Evolutionary conservation across 2,888 invertebrate genomes (phyloP).

Genomic region (Taenaris catops): DNA sequence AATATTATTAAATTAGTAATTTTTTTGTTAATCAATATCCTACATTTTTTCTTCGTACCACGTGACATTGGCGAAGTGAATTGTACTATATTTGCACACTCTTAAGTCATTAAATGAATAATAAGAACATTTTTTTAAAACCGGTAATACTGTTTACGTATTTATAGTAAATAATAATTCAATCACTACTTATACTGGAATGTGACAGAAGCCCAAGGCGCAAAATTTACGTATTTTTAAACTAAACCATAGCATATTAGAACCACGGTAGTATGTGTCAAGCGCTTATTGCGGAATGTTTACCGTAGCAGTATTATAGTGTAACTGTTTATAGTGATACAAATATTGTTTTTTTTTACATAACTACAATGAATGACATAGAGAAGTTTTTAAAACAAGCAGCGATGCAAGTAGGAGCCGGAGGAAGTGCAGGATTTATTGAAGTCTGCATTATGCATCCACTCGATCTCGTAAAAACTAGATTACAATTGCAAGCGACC

Average conservation of each 20-base stretch:
- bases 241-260: slow-evolving; percentile 19
- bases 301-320: slow-evolving; percentile 16
- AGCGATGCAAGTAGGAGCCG: slow-evolving; percentile 90
- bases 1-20: too few species aligned
- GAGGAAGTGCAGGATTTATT: slow-evolving; percentile 95
- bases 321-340: slow-evolving; percentile 12
- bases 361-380: slow-evolving; percentile 53
- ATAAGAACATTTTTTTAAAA: slow-evolving; percentile 1
- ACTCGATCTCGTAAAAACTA: slow-evolving; percentile 94
- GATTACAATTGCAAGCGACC: slow-evolving; percentile 71
- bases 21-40: too few species aligned
- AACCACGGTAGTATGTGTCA: slow-evolving; percentile 11
- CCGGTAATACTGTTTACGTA: slow-evolving; percentile 6
- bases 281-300: slow-evolving; percentile 17
- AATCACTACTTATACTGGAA: slow-evolving; percentile 11
- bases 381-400: slow-evolving; percentile 82
- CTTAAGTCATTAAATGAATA: too few species aligned
- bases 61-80: too few species aligned
- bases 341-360: slow-evolving; percentile 8
- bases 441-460: slow-evolving; percentile 99
- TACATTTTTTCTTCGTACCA: too few species aligned
- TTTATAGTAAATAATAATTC: neutral
- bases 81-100: too few species aligned
- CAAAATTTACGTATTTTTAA: slow-evolving; percentile 29
- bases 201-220: slow-evolving; percentile 24